A percentile compares a stretch with the other conserved stretches of the same genome.
Conservation (phyloP, 1,140 invertebrate species). For the Penaeus chinensis region DNA sequence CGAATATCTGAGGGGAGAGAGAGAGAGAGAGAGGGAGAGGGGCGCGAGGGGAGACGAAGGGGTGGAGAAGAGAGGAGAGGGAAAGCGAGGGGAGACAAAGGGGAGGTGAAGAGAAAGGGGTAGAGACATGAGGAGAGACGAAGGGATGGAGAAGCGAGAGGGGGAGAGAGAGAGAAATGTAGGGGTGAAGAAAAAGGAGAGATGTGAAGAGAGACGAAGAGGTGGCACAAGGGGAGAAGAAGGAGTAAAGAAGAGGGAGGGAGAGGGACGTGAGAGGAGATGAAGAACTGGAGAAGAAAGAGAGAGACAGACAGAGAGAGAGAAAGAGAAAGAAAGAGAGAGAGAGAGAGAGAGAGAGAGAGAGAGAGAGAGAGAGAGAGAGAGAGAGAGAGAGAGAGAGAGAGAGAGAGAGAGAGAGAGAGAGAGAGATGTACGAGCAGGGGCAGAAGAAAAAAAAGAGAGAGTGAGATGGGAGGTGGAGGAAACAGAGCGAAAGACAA, state of each 20-base stretch:
- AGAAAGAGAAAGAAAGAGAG: neutral
- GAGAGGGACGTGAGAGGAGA: neutral
- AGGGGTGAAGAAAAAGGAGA: neutral
- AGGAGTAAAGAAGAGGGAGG: neutral
- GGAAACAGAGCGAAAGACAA: constrained; percentile 15
- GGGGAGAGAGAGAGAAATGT: neutral
- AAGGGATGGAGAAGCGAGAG: constrained; percentile 7
- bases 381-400: constrained; percentile 46
- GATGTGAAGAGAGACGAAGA: neutral
- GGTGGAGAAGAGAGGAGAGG: neutral
- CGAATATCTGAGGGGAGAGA: constrained; percentile 56
- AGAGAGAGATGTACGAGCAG: constrained; percentile 19
- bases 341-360: neutral
- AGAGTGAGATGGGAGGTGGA: too few relatives aligned
- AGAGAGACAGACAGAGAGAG: constrained; percentile 43
- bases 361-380: constrained; percentile 31
- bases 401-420: constrained; percentile 47
- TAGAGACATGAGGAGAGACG: neutral
- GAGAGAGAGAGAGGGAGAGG: neutral
- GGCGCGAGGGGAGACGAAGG: neutral
- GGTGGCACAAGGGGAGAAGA: neutral
- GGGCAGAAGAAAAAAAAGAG: too few relatives aligned
- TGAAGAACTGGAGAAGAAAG: constrained; percentile 13
- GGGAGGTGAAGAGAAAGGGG: too few relatives aligned
- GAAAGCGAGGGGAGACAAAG: neutral